Evolutionary conservation across 2,797 vertebrate species (phyloP), one percentile per base, ranked within the genome.

Genomic region (Syngnathus rostellatus): DNA sequence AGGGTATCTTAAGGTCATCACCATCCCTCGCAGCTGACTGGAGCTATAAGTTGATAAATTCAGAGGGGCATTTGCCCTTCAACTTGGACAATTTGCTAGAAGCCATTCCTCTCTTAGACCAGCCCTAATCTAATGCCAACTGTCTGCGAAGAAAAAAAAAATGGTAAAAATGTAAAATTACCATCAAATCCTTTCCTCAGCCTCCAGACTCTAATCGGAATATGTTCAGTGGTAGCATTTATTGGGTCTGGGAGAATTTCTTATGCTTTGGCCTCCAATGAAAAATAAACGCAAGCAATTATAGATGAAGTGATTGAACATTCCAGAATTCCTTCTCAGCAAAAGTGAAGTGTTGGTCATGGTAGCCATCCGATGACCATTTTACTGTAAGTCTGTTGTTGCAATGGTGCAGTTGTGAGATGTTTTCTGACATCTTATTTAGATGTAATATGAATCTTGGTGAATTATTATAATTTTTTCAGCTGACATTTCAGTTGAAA

Each of bases 21-120:
- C 77, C 81, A 79, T 87, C 84, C 84, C 86, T 85, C 66, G 78
- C 81, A 88, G 85, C 84, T 88, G 84, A 86, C 77, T 86, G 73
- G 80, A 89, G 83, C 86, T 85, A 80, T 88, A 86, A 89, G 87
- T 89, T 91, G 89, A 92, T 91, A 86, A 90, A 89, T 91, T 89
- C 89, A 89, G 87, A 81, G 72, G 87, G 88, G 87, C 86, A 86
- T 91, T 91, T 91, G 89, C 89, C 89, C 90, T 91, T 91, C 90
- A 92, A 90, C 84, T 83, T 62, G 79, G 76, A 88, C 88, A 87
- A 89, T 90, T 89, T 90, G 89, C 88, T 90, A 82, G 83, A 79
- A 87, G 88, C 81, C 81, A 76, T 86, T 77, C 86, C 82, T 85
- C 83, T 88, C 85, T 89, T 88, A 89, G 80, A 76, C 80, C 77